phyloP scores from a whole-genome alignment of 2,888 invertebrate genomes.

The Dermolepida albohirtum region DNA sequence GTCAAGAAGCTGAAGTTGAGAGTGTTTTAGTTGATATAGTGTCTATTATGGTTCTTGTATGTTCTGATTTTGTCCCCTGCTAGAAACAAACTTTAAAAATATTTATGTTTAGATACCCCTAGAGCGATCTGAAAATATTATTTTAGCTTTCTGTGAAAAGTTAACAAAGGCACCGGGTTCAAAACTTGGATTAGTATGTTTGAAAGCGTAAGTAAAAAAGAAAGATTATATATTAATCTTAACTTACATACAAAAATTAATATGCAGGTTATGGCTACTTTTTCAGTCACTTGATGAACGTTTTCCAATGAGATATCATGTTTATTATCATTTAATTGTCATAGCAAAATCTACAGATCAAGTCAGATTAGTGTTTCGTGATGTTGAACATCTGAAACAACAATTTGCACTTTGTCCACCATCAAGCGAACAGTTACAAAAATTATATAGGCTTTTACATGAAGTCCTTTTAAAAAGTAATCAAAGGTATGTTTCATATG shows the following conservation, averaged over 20 bases:
- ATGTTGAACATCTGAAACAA: conserved; percentile 84
- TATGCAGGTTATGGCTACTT: conserved; percentile 83
- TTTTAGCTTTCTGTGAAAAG: conserved; percentile 92
- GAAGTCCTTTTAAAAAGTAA: conserved; percentile 89
- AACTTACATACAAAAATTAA: conserved; percentile 23
- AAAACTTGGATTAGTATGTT: conserved; percentile 82
- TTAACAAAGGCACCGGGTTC: conserved; percentile 87
- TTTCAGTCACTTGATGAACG: conserved; percentile 91
- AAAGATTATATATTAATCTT: conserved; percentile 2
- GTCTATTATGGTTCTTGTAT: conserved; percentile 91
- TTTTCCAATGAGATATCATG: conserved; percentile 89
- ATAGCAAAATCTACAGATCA: conserved; percentile 90
- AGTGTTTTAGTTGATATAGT: conserved; percentile 95
- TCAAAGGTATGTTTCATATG: conserved; percentile 72
- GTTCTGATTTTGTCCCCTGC: conserved; percentile 50
- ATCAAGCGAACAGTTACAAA: conserved; percentile 91
- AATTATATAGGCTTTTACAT: conserved; percentile 87
- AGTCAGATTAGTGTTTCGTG: conserved; percentile 85
- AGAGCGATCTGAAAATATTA: conserved; percentile 89
- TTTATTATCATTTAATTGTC: conserved; percentile 91
- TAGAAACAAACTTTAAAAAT: conserved; percentile 32
- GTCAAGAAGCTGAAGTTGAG: conserved; percentile 89
- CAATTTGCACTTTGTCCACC: conserved; percentile 85
- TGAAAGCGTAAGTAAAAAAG: conserved; percentile 80
- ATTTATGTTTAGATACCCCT: conserved; percentile 75